Base-by-base conservation (phyloP, 2,888 invertebrate species). In the Cheiracanthium punctorium region DNA sequence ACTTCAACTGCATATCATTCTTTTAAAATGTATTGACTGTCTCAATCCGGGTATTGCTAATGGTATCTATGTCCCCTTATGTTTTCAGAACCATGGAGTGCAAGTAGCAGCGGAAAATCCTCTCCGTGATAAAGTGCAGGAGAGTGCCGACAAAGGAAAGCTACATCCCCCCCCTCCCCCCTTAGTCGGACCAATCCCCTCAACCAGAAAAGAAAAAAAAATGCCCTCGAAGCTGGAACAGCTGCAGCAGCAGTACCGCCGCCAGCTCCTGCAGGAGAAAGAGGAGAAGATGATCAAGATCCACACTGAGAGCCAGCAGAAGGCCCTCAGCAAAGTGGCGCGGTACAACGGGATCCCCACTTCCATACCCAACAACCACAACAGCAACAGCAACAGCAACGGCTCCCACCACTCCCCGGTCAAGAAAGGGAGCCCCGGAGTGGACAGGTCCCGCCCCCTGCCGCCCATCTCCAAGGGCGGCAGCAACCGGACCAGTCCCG, bases 191-290 rank as follows among this genome's bases (percentile, higher is more conserved):
- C n/a, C n/a, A n/a, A n/a, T 52, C 17, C 8, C 20, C 52, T 52
- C n/a, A 52, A 52, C 14, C 20, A 52, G 20, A 48, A 43, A 0
- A 12, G 10, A 41, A n/a, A 43, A 12, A 28, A 86, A 82, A 14
- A 88, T 88, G 88, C 88, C 88, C 29, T 88, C 88, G 17, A 85
- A 82, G 24, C 28, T 88, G 48, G 88, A 88, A 17, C 85, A 88
- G 29, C 64, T 88, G 29, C 88, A 88, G 30, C 71, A 73, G 30
- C 85, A 88, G 52, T 86, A 85, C 73, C 73, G 88, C 29, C 81
- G 85, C n/a, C 75, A 77, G 14, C 64, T 88, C 28, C 29, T 75
- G 37, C 75, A 82, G 17, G 75, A 82, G 24, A 88, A 88, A 28
- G 88, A 88, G 43, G 86, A 86, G 17, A 80, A 76, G 0, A 74